Base-by-base conservation (phyloP, 2,888 invertebrate species). In the Ommatoiulus sabulosus region DNA sequence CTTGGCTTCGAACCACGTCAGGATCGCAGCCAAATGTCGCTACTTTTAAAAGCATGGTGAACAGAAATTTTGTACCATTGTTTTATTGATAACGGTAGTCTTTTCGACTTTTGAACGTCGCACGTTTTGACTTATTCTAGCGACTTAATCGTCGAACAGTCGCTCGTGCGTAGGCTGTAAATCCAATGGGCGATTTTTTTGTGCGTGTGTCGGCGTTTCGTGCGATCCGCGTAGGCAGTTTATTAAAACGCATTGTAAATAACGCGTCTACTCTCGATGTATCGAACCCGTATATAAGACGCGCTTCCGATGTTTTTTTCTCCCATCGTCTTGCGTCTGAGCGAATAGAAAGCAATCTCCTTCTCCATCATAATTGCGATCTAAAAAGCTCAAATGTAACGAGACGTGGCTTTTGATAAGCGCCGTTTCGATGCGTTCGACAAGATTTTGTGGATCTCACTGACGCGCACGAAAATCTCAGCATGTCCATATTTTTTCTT, bases 331-430 rank as follows among this genome's bases (percentile, higher is more conserved):
- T 63, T 17, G 17, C 63, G 63, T 63, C 20, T 63, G 5, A 63
- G 63, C 63, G 63, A 63, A 63, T 63, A 63, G n/a, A 63, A 63
- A 63, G n/a, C 63, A 63, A 63, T 17, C 63, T 63, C 63, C 63
- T 63, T 63, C 63, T n/a, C 63, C 4, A 63, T 63, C 63, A n/a
- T 63, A 63, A 63, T 63, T 63, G 63, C 63, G n/a, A 63, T 63
- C 63, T 63, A 63, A n/a, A 63, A 63, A 63, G 63, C 63, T 63
- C 63, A 63, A 63, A 63, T 7, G 63, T 63, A 63, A 63, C 63
- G 63, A 63, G 63, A 63, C 63, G 63, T 63, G 63, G 63, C 63
- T 63, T 63, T 63, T 63, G 63, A 63, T 63, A 63, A 63, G 63
- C 63, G 63, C 17, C 63, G 63, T 63, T 63, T 63, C 63, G 63